These are phyloP conservation scores for Tricholauxania praeusta DNA, from an alignment of 2,888 invertebrate genomes.

Conservation along the genomic window DNA sequence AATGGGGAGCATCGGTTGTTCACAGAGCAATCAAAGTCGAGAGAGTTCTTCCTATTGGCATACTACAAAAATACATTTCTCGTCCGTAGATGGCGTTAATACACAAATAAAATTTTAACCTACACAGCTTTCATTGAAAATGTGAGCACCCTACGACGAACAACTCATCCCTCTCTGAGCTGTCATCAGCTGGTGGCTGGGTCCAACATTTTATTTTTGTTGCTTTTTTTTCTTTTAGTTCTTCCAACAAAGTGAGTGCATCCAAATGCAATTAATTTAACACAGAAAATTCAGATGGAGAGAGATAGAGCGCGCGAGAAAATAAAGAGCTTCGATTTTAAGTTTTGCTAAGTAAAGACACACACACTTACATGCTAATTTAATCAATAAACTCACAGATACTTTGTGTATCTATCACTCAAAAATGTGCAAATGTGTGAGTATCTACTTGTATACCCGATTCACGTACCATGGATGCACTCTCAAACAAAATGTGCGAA, in stretches of 20 bases:
- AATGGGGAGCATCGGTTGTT: not conserved
- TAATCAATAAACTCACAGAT: too few relatives aligned
- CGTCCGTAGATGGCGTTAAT: not conserved
- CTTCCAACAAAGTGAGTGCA: too few relatives aligned
- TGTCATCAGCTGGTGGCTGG: constrained; percentile 9
- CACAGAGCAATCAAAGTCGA: not conserved
- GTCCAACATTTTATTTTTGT: too few relatives aligned
- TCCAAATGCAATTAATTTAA: too few relatives aligned
- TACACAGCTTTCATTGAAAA: not conserved
- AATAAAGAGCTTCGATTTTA: not conserved
- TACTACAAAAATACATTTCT: constrained; percentile 7
- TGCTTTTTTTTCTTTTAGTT: too few relatives aligned
- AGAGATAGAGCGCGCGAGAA: not conserved
- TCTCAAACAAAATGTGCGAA: not conserved
- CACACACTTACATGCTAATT: too few relatives aligned
- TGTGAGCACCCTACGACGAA: not conserved
- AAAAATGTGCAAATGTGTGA: not conserved
- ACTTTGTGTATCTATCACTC: not conserved
- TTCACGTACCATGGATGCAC: constrained; percentile 38
- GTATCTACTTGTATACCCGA: constrained; percentile 4
- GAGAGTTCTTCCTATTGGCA: not conserved
- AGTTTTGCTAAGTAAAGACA: not conserved
- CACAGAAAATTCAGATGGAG: not conserved
- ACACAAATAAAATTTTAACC: not conserved
- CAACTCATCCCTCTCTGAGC: not conserved